Base-by-base conservation (phyloP, 2,888 invertebrate genomes). In the Napeogenes sylphis region DNA sequence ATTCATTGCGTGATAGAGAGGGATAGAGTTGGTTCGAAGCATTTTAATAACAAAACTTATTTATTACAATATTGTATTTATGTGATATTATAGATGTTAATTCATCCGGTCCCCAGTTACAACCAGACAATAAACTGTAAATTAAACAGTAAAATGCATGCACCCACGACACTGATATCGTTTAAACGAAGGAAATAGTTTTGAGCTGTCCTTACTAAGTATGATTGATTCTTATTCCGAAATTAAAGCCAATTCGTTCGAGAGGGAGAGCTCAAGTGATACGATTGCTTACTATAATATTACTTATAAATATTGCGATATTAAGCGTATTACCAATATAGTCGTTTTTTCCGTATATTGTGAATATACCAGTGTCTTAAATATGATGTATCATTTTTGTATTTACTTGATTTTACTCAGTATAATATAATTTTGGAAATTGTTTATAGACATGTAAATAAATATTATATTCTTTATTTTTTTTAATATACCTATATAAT, bases 191-290 rank as follows among this genome's bases (percentile, higher is more conserved):
- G 77, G 79, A 79, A 80, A 76, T 73, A 71, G 74, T 75, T 68
- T 73, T 71, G 69, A 56, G 35, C 64, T 71, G 84, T 80, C 83
- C 80, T 71, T 73, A 70, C 75, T 82, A 87, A 88, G 82, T 86
- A 83, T 85, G 87, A 89, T 88, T 84, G 87, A 88, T 89, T 74
- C 71, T 21, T 68, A 71, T 75, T 73, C 79, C 79, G 70, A 81
- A 86, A 85, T 87, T 87, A 83, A 80, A 84, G 74, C 70, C 81
- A 84, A 87, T 85, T 85, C 83, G 74, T 77, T 78, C 72, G 74
- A 75, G 79, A 75, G 75, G 82, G 79, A 82, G 80, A 77, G 79
- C 66, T 68, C 63, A 67, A 64, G 64, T 61, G 58, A 56, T 21
- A 21, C 21, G 14, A 14, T n/a, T 14, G 21, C 21, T n/a, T 4